Evolutionary conservation across 2,797 vertebrate genomes (phyloP).

Genomic region (Gambusia yucatana): DNA sequence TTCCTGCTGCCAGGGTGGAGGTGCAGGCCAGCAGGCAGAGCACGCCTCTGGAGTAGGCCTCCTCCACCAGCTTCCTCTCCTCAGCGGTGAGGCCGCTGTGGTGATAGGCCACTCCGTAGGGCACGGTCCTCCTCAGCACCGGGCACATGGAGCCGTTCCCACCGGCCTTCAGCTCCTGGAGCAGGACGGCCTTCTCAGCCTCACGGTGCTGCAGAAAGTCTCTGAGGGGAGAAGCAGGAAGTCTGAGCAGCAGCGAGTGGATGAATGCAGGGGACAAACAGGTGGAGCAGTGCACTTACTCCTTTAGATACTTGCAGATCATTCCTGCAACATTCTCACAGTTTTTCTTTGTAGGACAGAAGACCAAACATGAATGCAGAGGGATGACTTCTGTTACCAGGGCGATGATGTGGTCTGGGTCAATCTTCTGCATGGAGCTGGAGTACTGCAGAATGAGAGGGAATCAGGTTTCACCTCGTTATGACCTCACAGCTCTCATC

Average conservation of each 20-base stretch:
- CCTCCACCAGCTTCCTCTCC: conserved; percentile 91
- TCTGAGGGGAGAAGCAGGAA: conserved; percentile 68
- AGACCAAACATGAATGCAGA: conserved; percentile 90
- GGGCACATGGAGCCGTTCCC: conserved; percentile 88
- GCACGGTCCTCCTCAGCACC: conserved; percentile 85
- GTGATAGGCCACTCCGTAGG: conserved; percentile 92
- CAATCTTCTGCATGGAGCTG: conserved; percentile 86
- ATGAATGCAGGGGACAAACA: background rate
- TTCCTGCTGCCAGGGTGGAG: conserved; percentile 93
- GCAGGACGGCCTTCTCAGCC: conserved; percentile 83
- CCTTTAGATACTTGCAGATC: conserved; percentile 93
- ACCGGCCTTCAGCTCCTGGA: conserved; percentile 80
- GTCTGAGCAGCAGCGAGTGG: background rate
- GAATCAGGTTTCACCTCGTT: background rate
- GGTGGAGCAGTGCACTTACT: conserved; percentile 75
- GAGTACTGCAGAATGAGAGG: conserved; percentile 84
- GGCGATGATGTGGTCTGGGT: conserved; percentile 93
- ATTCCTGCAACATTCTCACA: conserved; percentile 95
- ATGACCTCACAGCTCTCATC: background rate
- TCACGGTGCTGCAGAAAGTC: conserved; percentile 80
- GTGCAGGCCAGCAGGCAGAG: conserved; percentile 95
- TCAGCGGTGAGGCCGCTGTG: conserved; percentile 93
- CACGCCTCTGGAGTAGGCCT: conserved; percentile 88
- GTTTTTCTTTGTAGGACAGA: conserved; percentile 97
- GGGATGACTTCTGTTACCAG: conserved; percentile 96